Percentiles rank a stretch among this genome's conserved stretches.
These are phyloP conservation scores for Aporophyla lueneburgensis DNA, from an alignment of 2,888 invertebrate species.

Conservation along the genomic window DNA sequence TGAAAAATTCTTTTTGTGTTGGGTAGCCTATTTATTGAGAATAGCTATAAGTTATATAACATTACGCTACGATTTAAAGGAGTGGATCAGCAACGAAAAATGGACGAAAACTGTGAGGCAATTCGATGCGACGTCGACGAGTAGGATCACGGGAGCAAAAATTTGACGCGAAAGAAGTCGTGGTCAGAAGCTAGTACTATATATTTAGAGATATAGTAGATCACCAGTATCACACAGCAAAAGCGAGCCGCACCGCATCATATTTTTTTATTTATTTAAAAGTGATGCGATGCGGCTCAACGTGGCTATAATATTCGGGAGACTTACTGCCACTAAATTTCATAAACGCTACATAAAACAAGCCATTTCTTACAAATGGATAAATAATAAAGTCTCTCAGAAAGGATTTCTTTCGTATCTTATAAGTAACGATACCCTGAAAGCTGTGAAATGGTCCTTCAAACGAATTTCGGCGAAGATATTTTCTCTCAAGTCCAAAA, in stretches of 20 bases:
- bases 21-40: no score
- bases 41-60: no score
- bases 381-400: background rate
- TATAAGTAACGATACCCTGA: background rate
- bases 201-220: no score
- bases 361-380: background rate
- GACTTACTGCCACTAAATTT: background rate
- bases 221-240: background rate
- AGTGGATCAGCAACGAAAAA: no score
- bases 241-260: no score
- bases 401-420: background rate
- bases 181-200: no score
- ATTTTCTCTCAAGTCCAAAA: constrained; percentile 7
- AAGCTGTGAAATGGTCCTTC: constrained; percentile 1
- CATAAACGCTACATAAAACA: background rate
- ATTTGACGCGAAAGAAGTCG: no score
- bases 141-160: no score
- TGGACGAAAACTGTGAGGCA: no score
- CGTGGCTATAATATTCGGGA: background rate
- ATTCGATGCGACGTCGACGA: no score
- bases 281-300: background rate
- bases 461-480: constrained; percentile 16
- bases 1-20: no score
- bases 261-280: background rate
- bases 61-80: no score